A percentile compares a stretch with the other conserved stretches of the same genome.
These are phyloP conservation scores for Idaea straminata DNA, from an alignment of 2,888 invertebrate genomes.

Conservation along the genomic window DNA sequence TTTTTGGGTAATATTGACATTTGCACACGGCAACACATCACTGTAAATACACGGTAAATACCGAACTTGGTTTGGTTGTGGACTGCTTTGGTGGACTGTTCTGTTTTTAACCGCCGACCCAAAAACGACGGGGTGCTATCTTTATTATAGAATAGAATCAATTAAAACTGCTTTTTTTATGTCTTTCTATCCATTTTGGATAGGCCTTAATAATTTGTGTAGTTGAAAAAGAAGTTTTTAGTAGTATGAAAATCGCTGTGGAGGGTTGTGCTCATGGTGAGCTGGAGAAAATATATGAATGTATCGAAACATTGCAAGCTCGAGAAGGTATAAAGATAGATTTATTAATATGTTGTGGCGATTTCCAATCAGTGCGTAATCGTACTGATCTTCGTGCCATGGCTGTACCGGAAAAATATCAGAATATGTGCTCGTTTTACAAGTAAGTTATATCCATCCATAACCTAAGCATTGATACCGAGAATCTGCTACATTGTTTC, in stretches of 20 bases:
- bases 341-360: constrained; percentile 97
- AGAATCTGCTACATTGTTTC: background rate
- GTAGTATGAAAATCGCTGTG: constrained; percentile 92
- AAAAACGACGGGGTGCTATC: no score
- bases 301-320: constrained; percentile 87
- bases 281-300: constrained; percentile 95
- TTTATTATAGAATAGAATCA: no score
- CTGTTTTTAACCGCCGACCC: no score
- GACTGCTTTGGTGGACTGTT: no score
- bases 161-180: background rate
- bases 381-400: constrained; percentile 92
- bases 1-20: no score
- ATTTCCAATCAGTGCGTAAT: constrained; percentile 98
- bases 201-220: background rate
- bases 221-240: background rate
- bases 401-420: constrained; percentile 97
- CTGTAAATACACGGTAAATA: no score
- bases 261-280: constrained; percentile 99
- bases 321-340: constrained; percentile 89
- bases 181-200: background rate
- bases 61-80: no score
- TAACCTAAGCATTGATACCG: background rate
- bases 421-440: constrained; percentile 82
- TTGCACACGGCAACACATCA: no score
- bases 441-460: constrained; percentile 34